These are phyloP conservation scores for Pseudochirops cupreus DNA, from an alignment of 2,797 vertebrate genomes.

Conservation along the genomic window DNA sequence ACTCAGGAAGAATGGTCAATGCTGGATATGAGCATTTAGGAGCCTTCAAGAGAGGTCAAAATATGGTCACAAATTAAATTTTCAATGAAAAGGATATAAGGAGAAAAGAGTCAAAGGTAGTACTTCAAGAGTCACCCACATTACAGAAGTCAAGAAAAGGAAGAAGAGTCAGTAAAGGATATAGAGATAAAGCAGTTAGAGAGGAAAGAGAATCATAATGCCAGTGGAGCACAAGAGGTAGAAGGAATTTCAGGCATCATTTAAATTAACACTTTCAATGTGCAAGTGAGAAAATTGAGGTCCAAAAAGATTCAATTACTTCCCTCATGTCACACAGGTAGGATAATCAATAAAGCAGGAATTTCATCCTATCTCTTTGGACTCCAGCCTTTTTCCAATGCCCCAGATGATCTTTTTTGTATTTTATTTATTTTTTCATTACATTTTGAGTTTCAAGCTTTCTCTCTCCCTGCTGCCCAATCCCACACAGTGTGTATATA, in stretches of 20 bases:
- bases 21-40: background rate
- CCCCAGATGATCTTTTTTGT: background rate
- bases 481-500: background rate
- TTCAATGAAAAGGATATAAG: background rate
- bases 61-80: background rate
- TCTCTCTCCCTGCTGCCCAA: background rate
- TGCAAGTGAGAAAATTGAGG: background rate
- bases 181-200: too few relatives aligned
- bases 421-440: background rate
- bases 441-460: background rate
- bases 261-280: background rate
- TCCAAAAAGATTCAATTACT: background rate
- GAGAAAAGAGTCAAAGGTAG: background rate
- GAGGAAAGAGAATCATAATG: background rate
- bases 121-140: background rate
- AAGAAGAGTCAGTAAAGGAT: background rate
- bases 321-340: background rate
- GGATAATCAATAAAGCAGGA: background rate
- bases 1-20: background rate
- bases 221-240: background rate
- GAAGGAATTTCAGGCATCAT: background rate
- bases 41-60: background rate
- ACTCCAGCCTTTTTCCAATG: too few relatives aligned
- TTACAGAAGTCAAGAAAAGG: background rate
- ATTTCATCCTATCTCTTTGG: background rate